phyloP scores from a whole-genome alignment of 2,797 vertebrate species.

The Phrynocephalus guinanensis region DNA sequence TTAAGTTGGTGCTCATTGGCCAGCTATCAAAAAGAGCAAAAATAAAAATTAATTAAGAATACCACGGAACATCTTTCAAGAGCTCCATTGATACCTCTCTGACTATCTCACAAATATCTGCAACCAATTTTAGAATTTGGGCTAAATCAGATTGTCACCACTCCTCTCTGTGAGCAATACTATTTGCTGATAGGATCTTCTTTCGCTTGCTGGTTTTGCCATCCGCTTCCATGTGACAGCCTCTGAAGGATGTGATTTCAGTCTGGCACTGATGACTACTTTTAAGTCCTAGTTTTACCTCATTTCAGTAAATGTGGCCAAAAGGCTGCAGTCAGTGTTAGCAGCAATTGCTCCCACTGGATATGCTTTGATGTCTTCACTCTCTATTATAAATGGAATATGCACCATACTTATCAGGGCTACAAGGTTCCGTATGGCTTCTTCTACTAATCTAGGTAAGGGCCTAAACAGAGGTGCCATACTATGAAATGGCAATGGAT shows the following conservation, averaged over 20 bases:
- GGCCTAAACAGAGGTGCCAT: not conserved
- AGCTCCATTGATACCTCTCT: conserved; percentile 50
- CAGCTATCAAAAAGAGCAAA: conserved; percentile 48
- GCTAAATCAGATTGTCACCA: conserved; percentile 24
- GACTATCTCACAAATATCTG: conserved; percentile 38
- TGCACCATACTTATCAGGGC: not conserved
- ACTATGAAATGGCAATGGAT: not conserved
- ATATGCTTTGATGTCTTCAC: not conserved
- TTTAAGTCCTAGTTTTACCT: not conserved
- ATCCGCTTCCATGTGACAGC: conserved; percentile 14
- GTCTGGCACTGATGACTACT: not conserved
- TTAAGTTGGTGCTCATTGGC: conserved; percentile 55
- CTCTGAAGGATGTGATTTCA: not conserved
- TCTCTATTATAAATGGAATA: not conserved
- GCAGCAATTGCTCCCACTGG: not conserved
- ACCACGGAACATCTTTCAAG: conserved; percentile 58
- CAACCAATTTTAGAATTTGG: conserved; percentile 27
- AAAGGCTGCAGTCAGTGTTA: not conserved
- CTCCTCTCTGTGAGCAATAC: not conserved
- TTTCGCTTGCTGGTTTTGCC: conserved; percentile 19
- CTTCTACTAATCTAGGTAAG: not conserved
- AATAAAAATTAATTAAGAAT: conserved; percentile 52
- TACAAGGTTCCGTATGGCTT: not conserved
- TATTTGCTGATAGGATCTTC: not conserved
- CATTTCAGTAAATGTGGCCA: not conserved